Conservation (phyloP, 2,888 invertebrate species). For the Dione juno region DNA sequence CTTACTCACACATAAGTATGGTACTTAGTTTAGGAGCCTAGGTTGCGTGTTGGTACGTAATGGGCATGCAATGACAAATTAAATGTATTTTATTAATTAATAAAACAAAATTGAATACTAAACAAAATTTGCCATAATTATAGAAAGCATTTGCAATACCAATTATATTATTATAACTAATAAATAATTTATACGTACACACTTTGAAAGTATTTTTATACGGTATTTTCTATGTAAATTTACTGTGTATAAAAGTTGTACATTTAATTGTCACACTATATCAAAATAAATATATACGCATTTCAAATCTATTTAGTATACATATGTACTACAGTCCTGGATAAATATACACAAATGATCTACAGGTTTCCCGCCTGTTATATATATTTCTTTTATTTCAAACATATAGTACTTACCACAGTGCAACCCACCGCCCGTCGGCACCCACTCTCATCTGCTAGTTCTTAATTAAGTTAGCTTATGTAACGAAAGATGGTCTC, state of each 20-base stretch:
- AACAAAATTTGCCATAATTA: slow-evolving; percentile 32
- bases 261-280: too few relatives aligned
- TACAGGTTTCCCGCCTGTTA: neutral
- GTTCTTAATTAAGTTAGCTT: slow-evolving; percentile 85
- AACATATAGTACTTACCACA: slow-evolving; percentile 58
- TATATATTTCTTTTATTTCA: slow-evolving; percentile 24
- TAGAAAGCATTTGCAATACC: too few relatives aligned
- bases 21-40: slow-evolving; percentile 78
- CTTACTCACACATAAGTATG: slow-evolving; percentile 65
- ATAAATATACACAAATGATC: too few relatives aligned
- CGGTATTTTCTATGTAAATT: neutral
- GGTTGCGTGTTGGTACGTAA: slow-evolving; percentile 62
- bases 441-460: slow-evolving; percentile 83
- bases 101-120: slow-evolving; percentile 7
- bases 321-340: too few relatives aligned
- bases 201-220: too few relatives aligned
- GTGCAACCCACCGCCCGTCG: slow-evolving; percentile 64
- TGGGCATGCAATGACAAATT: slow-evolving; percentile 43
- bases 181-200: too few relatives aligned
- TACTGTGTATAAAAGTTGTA: too few relatives aligned
- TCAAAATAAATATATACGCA: too few relatives aligned
- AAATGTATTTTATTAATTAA: too few relatives aligned
- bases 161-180: too few relatives aligned
- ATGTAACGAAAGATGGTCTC: slow-evolving; percentile 85
- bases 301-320: too few relatives aligned